Conservation (phyloP, 1,140 invertebrate species). For the Hylyphantes graminicola region DNA sequence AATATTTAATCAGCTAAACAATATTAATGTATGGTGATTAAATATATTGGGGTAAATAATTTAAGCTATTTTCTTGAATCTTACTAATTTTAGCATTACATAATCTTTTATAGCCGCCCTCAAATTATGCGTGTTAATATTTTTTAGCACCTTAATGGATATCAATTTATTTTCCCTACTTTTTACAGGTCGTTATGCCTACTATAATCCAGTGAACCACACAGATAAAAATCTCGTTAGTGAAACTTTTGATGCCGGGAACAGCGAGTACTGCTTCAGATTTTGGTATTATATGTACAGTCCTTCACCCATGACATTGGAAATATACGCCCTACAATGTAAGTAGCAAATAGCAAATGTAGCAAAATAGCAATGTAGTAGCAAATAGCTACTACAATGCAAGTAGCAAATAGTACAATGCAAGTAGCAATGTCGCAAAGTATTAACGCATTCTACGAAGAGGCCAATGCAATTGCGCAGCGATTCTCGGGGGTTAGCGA, state of each 20-base stretch:
- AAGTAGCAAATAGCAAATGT: conserved; percentile 30
- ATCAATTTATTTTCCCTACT: not conserved
- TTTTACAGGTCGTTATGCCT: conserved; percentile 49
- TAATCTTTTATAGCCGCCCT: no score
- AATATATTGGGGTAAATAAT: not conserved
- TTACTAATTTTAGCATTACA: no score
- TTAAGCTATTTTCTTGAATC: not conserved
- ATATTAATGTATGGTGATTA: not conserved
- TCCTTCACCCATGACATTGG: conserved; percentile 16
- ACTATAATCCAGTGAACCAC: conserved; percentile 13
- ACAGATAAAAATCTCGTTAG: conserved; percentile 18
- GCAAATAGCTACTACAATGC: no score
- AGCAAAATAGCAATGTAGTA: no score
- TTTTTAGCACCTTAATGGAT: not conserved
- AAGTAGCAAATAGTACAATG: no score
- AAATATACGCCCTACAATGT: conserved; percentile 34
- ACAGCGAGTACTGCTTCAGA: conserved; percentile 43
- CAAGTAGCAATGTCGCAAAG: no score
- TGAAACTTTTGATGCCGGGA: not conserved
- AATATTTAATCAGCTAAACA: no score
- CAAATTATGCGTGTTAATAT: not conserved
- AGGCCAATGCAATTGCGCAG: no score
- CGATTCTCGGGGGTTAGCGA: no score
- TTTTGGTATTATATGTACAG: conserved; percentile 59
- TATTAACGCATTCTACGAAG: no score